phyloP scores from a whole-genome alignment of 2,113 vertebrate genomes.

The Harpagus bidentatus region DNA sequence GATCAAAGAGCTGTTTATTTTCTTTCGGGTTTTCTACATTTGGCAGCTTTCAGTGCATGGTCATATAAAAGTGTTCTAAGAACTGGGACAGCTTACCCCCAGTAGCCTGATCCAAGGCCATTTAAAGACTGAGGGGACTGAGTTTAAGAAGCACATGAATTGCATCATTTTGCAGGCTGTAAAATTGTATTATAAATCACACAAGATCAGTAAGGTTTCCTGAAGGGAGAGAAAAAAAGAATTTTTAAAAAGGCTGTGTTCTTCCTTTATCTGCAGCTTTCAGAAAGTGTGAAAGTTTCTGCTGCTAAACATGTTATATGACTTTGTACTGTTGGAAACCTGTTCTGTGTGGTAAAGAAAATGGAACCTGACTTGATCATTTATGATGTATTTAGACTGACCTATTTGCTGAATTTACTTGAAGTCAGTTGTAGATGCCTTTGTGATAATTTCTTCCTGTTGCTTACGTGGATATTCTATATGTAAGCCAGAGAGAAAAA shows the following conservation, averaged over 20 bases:
- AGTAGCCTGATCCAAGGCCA: not conserved
- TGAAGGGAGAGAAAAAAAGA: not conserved
- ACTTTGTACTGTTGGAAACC: not conserved
- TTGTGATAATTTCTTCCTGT: not conserved
- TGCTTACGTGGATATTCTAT: not conserved
- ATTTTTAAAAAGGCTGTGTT: not conserved
- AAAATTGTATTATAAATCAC: not conserved
- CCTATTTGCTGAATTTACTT: not conserved
- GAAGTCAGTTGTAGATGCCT: not conserved
- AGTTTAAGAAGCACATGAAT: not conserved
- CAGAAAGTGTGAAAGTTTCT: not conserved
- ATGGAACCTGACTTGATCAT: not conserved
- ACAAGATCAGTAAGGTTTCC: not conserved
- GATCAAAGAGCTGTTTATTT: not conserved
- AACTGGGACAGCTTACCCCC: not conserved
- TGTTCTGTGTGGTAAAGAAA: not conserved
- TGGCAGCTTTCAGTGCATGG: not conserved
- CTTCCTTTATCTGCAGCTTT: not conserved
- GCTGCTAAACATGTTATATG: not conserved
- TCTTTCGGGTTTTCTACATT: not conserved
- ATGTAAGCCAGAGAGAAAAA: not conserved
- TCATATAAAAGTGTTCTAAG: not conserved
- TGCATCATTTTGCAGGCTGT: not conserved
- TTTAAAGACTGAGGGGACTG: not conserved
- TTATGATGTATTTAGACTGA: not conserved